Evolutionary conservation across 2,797 vertebrate species (phyloP), one percentile per base, ranked within the genome.

Genomic region (Muraenolepis orangiensis): DNA sequence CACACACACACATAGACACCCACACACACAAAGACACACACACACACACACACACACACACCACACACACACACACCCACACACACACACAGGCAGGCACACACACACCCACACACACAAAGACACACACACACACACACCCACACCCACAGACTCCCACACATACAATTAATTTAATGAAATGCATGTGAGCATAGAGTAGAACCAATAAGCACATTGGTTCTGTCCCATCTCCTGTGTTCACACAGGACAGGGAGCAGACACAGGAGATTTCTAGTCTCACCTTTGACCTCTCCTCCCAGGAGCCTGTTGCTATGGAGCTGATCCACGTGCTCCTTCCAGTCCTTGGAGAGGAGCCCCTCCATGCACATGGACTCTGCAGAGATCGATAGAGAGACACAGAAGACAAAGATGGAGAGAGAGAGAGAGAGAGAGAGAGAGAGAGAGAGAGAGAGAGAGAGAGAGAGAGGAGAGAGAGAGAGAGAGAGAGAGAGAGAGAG

Each of bases 261-360:
- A 28, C 11, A 14, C 1, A 4, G 12, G 1, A 2, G 28, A 13
- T 6, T n/a, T 31, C 6, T 20, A 14, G 29, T 67, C 86, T 80
- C 91, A 98, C 96, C 96, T 97, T 96, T 97, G 83, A 97, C 96
- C 85, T 98, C 96, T 78, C 94, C 96, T 78, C 94, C 95, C 76
- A 98, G 94, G 76, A 98, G 93, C 77, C 97, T 95, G 67, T 92
- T 95, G 77, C 96, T 94, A 40, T 97, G 96, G 80, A 98, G 86
- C 80, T 94, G 91, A 89, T 97, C 96, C 82, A 98, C 96, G 51
- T 95, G 96, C 79, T 98, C 96, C 87, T 97, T 97, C 96, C 96
- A 98, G 74, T 98, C 96, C 89, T 96, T 97, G 80, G 96, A 95
- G 78, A 98, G 95, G 74, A 98, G 93, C 72, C 95, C 94, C 90